Evolutionary conservation across 2,113 vertebrate species (phyloP), one percentile per base, ranked within the genome.

Genomic region (Egretta garzetta): DNA sequence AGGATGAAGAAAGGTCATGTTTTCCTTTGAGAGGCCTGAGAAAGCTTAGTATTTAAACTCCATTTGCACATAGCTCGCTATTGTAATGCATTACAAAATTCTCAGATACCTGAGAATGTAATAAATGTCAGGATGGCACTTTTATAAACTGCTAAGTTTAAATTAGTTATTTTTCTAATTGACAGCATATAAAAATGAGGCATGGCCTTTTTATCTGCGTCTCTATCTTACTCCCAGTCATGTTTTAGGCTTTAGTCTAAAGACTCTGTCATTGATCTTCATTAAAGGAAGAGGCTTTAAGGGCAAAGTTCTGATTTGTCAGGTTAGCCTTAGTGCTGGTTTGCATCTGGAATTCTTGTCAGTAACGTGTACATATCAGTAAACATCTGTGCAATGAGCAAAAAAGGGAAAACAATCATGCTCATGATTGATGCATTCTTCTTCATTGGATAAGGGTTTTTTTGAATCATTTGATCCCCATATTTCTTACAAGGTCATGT

Each of bases 401-500:
- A 86, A 92, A 95, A 55, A 26, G 53, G 28, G 26, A 82, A 55
- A 89, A 66, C 47, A 9, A 47, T 59, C 1, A 24, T 75, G 17
- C 71, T 83, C 63, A 18, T 50, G 85, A 41, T 24, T 67, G 79
- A 80, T 88, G 27, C 28, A 8, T 91, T 41, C 80, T 70, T 84
- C 28, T 86, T 91, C 39, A 59, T 63, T 76, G 45, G 33, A 70
- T 77, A 66, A 95, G 58, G 27, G 4, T 18, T 8, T 8, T 32
- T 95, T 94, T 90, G 14, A 35, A 28, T 90, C 39, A 86, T 96
- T 66, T 58, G 43, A 58, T 92, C 53, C 80, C 59, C 43, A 0
- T 94, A 30, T 81, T 88, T 75, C 95, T 96, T 88, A 93, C 55
- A 93, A 93, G 82, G 47, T 81, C 88, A 80, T 49, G 87, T 95